Evolutionary conservation across 2,113 vertebrate species (phyloP), one percentile per base, ranked within the genome.

Genomic region (Aramus guarauna): DNA sequence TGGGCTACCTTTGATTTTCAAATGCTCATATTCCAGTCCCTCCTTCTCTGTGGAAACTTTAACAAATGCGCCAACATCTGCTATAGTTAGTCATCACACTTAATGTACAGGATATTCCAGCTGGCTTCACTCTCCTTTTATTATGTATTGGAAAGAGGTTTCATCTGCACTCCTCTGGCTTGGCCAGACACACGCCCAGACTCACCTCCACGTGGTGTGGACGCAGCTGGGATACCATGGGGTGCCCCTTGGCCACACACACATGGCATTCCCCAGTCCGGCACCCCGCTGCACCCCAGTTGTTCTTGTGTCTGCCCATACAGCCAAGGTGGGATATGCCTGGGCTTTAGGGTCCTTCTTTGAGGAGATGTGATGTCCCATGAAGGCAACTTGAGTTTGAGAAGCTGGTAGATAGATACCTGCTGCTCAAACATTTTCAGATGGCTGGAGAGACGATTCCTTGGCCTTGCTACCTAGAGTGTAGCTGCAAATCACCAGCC

Each of bases 61-160:
- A 97, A 90, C 96, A 97, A 97, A 96, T 58, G 74, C 94, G 91
- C 84, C 85, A 90, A 96, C 96, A 97, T 97, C 96, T 97, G 96
- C 96, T 97, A 64, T 90, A 95, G 96, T 97, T 97, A 97, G 96
- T 97, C 96, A 97, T 96, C 96, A 92, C 96, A 97, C 96, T 96
- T 97, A 96, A 97, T 97, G 96, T 96, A 96, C 96, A 96, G 94
- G 93, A 96, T 90, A 95, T 97, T 97, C 96, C 96, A 97, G 96
- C 96, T 97, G 96, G 96, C 96, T 97, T 87, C 92, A 4, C 96
- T 97, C 96, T 94, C 92, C 84, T 95, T 96, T 96, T 96, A 97
- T 96, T 96, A 97, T 96, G 96, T 97, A 97, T 97, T 96, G 96
- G 96, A 97, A 97, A 97, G 96, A 96, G 90, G 94, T 96, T 96